Evolutionary conservation across 2,888 invertebrate species (phyloP), one percentile per base, ranked within the genome.

Genomic region (Listrodromus nycthemerus): DNA sequence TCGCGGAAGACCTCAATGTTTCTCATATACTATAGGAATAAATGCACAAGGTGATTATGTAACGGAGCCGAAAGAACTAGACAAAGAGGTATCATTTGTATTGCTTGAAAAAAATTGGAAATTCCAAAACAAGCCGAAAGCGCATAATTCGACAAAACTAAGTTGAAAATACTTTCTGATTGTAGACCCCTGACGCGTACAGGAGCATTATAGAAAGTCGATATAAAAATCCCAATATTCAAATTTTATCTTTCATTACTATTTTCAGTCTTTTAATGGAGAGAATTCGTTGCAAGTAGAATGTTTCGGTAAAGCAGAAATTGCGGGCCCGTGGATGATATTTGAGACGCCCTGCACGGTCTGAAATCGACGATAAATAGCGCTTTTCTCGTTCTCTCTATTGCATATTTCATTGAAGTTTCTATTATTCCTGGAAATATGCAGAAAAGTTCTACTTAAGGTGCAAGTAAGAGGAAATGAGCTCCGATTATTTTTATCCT

Each of bases 381-480:
- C 13, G 4, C 10, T 21, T 55, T 55, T 13, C 24, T 55, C 21
- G 21, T 21, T 21, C 55, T 21, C 24, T 55, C 55, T 24, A 24
- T 55, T 55, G 55, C 55, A 55, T 55, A 55, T 55, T 55, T 55
- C 55, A 55, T 55, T 24, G 24, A 24, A 55, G 13, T 55, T 55
- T 55, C 55, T 55, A 21, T 19, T 52, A 52, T 55, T 55, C 13
- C 55, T 24, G 55, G 10, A 55, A 24, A 7, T 2, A 55, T 45
- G 24, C 24, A 21, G 2, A 52, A 55, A 55, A 19, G 10, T 55
- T 21, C 13, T 55, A 4, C 24, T 55, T 24, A 4, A 8, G 19
- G 52, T 21, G 21, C 21, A 8, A 5, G 1, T 52, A 21, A 50
- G 21, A 21, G 52, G 8, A 21, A 52, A 52, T 10, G 52, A 8